These are phyloP conservation scores for Picus viridis DNA, from an alignment of 2,797 vertebrate genomes.

Conservation along the genomic window DNA sequence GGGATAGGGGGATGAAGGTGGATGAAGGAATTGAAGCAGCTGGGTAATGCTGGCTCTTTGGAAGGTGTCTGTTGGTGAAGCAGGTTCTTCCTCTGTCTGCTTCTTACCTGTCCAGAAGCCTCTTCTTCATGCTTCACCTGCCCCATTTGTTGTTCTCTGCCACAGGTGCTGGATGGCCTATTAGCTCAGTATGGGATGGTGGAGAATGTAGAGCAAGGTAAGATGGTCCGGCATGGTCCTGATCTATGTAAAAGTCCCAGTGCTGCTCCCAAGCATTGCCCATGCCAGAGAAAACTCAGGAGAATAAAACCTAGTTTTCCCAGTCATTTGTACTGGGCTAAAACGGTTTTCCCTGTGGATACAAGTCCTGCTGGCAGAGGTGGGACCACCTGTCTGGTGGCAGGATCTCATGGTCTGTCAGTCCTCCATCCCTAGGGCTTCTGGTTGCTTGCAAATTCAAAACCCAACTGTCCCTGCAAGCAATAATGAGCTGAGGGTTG, in stretches of 20 bases:
- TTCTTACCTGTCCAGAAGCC: neutral
- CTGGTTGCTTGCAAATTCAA: neutral
- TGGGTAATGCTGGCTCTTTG: neutral
- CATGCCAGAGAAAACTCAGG: fast-evolving
- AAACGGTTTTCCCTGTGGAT: neutral
- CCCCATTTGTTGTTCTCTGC: slow-evolving; percentile 18
- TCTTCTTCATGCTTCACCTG: neutral
- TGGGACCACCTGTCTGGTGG: fast-evolving
- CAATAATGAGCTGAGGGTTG: neutral
- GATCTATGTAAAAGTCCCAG: neutral
- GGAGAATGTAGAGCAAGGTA: slow-evolving; percentile 97
- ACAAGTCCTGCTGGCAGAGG: neutral
- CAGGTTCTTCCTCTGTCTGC: neutral
- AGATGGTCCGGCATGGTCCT: neutral
- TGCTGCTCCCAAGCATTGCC: neutral
- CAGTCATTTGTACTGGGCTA: neutral
- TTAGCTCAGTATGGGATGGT: slow-evolving; percentile 93
- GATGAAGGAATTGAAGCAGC: neutral
- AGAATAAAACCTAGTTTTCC: neutral
- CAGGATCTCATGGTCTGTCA: neutral
- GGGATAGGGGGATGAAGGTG: neutral
- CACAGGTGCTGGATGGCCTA: slow-evolving; percentile 91
- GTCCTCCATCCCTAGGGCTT: neutral
- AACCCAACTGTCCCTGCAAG: neutral
- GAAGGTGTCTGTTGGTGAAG: neutral